Conservation (phyloP, 2,797 vertebrate species). For the Naso thynnoides region DNA sequence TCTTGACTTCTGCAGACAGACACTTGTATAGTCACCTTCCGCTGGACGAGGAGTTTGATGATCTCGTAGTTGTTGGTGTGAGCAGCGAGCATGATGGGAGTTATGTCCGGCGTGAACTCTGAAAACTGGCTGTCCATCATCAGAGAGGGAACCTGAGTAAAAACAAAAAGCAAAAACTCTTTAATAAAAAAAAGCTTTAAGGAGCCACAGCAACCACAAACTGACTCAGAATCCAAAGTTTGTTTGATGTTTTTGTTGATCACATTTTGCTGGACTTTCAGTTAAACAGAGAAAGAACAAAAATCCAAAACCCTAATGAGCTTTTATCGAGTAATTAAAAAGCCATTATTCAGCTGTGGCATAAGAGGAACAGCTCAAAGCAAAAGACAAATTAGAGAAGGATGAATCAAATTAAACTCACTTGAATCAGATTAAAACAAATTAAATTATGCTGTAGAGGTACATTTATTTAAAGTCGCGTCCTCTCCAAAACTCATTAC, state of each 20-base stretch:
- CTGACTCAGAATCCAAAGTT: background rate
- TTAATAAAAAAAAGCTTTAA: background rate
- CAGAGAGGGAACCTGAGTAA: slow-evolving; percentile 90
- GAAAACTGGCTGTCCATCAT: slow-evolving; percentile 99
- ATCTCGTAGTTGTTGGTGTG: slow-evolving; percentile 99
- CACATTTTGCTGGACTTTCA: fast-evolving
- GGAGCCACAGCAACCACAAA: background rate
- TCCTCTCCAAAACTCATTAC: slow-evolving; percentile 29
- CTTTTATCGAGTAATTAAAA: slow-evolving; percentile 11
- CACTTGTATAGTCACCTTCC: slow-evolving; percentile 82
- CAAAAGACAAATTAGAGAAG: slow-evolving; percentile 12
- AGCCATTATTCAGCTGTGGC: background rate
- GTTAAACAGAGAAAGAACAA: background rate
- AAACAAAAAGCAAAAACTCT: slow-evolving; percentile 23
- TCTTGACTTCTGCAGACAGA: too few relatives aligned
- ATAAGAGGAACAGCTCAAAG: background rate
- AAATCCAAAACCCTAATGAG: background rate
- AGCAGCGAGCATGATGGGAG: slow-evolving; percentile 98
- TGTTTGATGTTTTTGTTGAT: too few relatives aligned
- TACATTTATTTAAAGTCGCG: slow-evolving; percentile 13
- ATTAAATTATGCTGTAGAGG: slow-evolving; percentile 29
- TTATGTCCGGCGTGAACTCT: slow-evolving; percentile 97
- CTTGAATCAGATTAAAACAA: slow-evolving; percentile 33
- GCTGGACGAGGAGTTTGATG: slow-evolving; percentile 97
- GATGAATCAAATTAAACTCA: slow-evolving; percentile 31